A percentile compares a stretch with the other conserved stretches of the same genome.
phyloP scores from a whole-genome alignment of 1,140 invertebrate species.

The Apis cerana region DNA sequence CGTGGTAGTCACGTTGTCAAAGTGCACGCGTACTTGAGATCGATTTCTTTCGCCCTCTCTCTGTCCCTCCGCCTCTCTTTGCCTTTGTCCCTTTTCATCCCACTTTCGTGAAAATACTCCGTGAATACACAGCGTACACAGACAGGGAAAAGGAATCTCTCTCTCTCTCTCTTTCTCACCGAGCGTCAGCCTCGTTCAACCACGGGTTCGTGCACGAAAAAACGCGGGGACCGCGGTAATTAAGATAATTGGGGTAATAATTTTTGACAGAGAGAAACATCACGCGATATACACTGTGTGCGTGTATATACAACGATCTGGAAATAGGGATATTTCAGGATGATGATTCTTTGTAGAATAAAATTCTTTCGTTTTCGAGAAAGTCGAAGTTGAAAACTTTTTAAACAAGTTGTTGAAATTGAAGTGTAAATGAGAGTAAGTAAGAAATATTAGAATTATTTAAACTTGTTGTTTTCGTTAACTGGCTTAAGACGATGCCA shows the following conservation, averaged over 20 bases:
- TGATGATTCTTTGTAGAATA: constrained; percentile 45
- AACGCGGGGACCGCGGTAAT: constrained; percentile 64
- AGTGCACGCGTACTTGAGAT: constrained; percentile 50
- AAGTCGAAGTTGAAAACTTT: too few relatives aligned
- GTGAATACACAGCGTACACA: constrained; percentile 12
- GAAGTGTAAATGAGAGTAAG: too few relatives aligned
- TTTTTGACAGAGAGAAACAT: constrained; percentile 62
- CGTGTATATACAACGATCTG: too few relatives aligned
- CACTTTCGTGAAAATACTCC: constrained; percentile 36
- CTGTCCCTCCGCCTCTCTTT: not conserved
- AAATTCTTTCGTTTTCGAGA: too few relatives aligned
- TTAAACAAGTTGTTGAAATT: too few relatives aligned
- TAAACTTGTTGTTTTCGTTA: too few relatives aligned
- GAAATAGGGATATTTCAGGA: not conserved
- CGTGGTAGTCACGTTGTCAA: constrained; percentile 28
- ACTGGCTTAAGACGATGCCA: too few relatives aligned
- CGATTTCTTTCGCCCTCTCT: constrained; percentile 21
- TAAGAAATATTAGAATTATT: too few relatives aligned
- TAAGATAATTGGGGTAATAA: constrained; percentile 76
- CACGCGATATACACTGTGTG: constrained; percentile 64
- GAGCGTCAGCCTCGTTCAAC: constrained; percentile 4
- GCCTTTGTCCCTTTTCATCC: constrained; percentile 50
- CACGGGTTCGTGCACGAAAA: constrained; percentile 45
- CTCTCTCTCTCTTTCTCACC: not conserved
- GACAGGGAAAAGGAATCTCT: constrained; percentile 19